Base-by-base conservation (phyloP, 35 echinoderm and acorn worm species). In the Hemicentrotus pulcherrimus region DNA sequence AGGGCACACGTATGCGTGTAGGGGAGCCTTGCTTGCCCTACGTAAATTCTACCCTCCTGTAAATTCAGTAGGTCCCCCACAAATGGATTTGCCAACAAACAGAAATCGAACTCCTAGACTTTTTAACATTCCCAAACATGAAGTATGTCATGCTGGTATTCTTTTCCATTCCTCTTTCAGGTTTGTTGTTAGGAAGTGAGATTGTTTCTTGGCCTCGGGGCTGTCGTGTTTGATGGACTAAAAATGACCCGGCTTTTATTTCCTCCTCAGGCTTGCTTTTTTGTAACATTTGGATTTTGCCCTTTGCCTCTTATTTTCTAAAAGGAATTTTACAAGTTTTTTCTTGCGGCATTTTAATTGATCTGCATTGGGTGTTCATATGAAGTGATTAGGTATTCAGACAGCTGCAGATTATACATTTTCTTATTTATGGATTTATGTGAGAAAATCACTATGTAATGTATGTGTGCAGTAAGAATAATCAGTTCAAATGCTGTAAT, bases 11-110 rank as follows among this genome's bases (percentile, higher is more conserved):
- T 28, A 47, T 13, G 48, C 31, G 28, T 22, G 65, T 78, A 78
- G 19, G 22, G 65, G 65, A 78, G 65, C 28, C 35, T 41, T 41
- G 52, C 52, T 78, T 78, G 65, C 65, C 65, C 65, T 22, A 78
- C 65, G 65, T 78, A 78, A 78, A 78, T 78, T 78, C 65, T 47
- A 12, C 46, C 88, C 88, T 47, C 88, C 88, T 24, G 19, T 33
- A 41, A 48, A 93, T 93, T 93, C 91, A 58, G 46, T n/a, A 50
- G 91, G 88, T 13, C 91, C 91, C 48, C 46, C 91, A 48, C 91
- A 93, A 93, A 93, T 93, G 91, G 46, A 93, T 93, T 93, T 93
- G 91, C 91, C 91, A 93, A 93, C 91, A 93, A 93, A 93, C 48
- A 93, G 48, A 93, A 93, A 93, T 93, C 91, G 91, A 93, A 93